Base-by-base conservation (phyloP, 1,140 invertebrate genomes). In the Calephelis virginiensis region DNA sequence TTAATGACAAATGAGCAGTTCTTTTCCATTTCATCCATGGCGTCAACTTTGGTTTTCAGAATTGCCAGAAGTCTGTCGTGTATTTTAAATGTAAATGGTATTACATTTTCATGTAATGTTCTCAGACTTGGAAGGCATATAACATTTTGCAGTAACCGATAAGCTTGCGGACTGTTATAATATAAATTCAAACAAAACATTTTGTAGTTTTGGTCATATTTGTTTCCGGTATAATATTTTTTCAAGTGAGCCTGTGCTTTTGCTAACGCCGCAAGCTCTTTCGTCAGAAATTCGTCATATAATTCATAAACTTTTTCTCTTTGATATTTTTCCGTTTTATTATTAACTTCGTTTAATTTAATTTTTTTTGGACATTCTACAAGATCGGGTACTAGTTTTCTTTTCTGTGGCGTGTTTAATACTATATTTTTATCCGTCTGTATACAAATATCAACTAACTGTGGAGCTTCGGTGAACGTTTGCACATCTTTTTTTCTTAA, bases 1-100 rank as follows among this genome's bases (percentile, higher is more conserved):
- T 66, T 68, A 7, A 72, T 46, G 1, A 71, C 63, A n/a, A 75
- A 6, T 12, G 70, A 65, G 47, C 73, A 78, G 6, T 75, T 47
- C 45, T 68, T 75, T n/a, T 73, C 71, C 5, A 47, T 47, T 47
- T 47, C 46, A 1, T 10, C 6, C 46, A 47, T 11, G 46, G 46
- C 46, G 6, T 47, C 28, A 28, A 28, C 28, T 47, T 47, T 9
- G n/a, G 46, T 47, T 47, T 47, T 11, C 46, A 47, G 10, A 9
- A 10, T 47, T 47, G 46, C 10, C 10, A 47, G 10, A 47, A 47
- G 11, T 47, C 5, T 47, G 5, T 28, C 3, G 11, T 47, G 10
- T 47, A 47, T 47, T 47, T 47, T 47, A 47, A 12, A 47, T 47
- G 46, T n/a, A 12, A 47, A 5, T 47, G 46, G 9, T 47, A 47